Base-by-base conservation (phyloP, 1,140 invertebrate species). In the Drosophila parabipectinata region DNA sequence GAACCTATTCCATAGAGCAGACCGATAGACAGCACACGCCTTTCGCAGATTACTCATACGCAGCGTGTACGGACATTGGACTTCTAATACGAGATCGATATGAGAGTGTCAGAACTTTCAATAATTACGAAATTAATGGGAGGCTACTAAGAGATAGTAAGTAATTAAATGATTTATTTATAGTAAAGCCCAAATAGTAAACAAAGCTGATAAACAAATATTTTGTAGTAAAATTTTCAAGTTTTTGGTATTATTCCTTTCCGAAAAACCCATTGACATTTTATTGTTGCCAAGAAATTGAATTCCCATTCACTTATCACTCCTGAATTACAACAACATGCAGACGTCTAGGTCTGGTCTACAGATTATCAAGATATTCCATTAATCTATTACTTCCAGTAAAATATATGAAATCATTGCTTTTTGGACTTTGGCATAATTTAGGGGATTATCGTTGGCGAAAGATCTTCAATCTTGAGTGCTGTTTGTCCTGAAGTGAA, bases 41-140 rank as follows among this genome's bases (percentile, higher is more conserved):
- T 9, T 4, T n/a, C 2, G 5, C 15, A 52, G 3, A 68, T 82
- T 85, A 88, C 78, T 88, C 82, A 85, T 78, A 78, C 82, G 78
- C 44, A 59, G 15, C n/a, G 72, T 53, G 7, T 53, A 6, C 39
- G 72, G 26, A 84, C 81, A 74, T 87, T 81, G 78, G 0, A 9
- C 30, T 30, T 5, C 8, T 12, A 21, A 14, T 30, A 32, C 44
- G 37, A 54, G 52, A 78, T 64, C 73, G 56, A 73, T 45, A 30
- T 32, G 34, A 24, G 55, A 61, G 76, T 79, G 76, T 56, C 76
- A 66, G 67, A 32, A 24, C 50, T 18, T 32, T 26, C 7, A 52
- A 63, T 50, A 44, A 73, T 74, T 59, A 14, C 21, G 8, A 24
- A 63, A 57, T 4, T 37, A 14, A 18, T 41, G n/a, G 37, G 21